Evolutionary conservation across 53 echinoderm and acorn worm species (phyloP).

Genomic region (Hippasteria phrygiana): DNA sequence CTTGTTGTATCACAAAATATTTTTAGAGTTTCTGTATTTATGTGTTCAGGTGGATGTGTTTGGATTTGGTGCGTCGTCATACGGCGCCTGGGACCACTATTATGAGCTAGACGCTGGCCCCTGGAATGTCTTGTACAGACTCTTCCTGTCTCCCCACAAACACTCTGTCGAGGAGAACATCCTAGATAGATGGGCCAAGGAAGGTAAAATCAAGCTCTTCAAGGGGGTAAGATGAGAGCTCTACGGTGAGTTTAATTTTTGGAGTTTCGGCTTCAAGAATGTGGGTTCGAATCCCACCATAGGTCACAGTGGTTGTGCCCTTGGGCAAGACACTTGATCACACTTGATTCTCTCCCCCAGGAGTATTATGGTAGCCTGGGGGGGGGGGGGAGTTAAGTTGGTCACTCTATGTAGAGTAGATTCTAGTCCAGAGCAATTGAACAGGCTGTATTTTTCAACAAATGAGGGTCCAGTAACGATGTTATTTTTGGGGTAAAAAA

Average conservation of each 20-base stretch:
- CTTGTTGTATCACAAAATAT: background rate
- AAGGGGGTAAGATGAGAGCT: constrained; percentile 45
- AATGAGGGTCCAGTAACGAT: no score
- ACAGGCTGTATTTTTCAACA: no score
- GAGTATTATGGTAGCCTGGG: no score
- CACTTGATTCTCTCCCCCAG: no score
- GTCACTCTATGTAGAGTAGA: no score
- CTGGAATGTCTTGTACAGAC: constrained; percentile 26
- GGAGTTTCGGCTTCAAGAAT: background rate
- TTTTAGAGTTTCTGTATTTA: no score
- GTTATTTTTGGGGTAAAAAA: no score
- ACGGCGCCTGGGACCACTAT: constrained; percentile 88
- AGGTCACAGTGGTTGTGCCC: no score
- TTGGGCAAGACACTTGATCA: no score
- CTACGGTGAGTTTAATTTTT: background rate
- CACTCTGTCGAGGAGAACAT: constrained; percentile 46
- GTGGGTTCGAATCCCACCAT: no score
- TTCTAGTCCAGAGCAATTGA: no score
- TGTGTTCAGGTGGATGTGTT: constrained; percentile 78
- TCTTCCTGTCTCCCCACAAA: constrained; percentile 63
- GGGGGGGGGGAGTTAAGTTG: no score
- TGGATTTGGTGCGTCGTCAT: constrained; percentile 77
- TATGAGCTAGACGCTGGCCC: constrained; percentile 68
- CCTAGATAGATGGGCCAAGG: constrained; percentile 2
- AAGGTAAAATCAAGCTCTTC: constrained; percentile 62